These are phyloP conservation scores for Saccopteryx bilineata DNA, from an alignment of 2,113 vertebrate species.

Conservation along the genomic window DNA sequence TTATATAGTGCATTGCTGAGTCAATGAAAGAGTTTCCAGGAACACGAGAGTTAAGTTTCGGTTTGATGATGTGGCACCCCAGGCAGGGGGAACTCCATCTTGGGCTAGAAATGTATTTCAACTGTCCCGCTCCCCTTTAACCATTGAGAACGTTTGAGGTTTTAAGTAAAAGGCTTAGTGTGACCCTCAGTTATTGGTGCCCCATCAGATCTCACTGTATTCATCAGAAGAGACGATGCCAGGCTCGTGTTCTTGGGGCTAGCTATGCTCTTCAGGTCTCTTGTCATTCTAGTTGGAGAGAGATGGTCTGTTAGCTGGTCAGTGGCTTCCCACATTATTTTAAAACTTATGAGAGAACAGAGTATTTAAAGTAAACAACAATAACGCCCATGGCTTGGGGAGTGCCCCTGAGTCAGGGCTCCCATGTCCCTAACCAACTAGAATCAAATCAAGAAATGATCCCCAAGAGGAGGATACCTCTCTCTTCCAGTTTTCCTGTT, in stretches of 20 bases:
- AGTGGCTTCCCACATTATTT: neutral
- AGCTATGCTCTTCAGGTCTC: neutral
- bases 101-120: neutral
- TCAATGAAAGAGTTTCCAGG: neutral
- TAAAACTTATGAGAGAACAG: neutral
- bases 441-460: neutral
- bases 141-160: neutral
- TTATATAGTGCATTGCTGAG: neutral
- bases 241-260: neutral
- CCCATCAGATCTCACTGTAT: neutral
- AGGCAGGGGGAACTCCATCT: neutral
- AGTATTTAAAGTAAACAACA: neutral
- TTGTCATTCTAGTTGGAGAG: neutral
- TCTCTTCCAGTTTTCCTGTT: neutral
- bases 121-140: neutral
- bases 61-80: neutral
- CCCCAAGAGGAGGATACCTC: neutral
- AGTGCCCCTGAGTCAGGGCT: neutral
- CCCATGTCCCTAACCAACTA: neutral
- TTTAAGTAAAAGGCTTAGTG: neutral
- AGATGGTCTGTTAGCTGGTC: neutral
- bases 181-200: neutral
- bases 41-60: neutral
- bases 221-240: neutral
- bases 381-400: neutral